phyloP scores from a whole-genome alignment of 1,140 invertebrate species.

The Stegodyphus dumicola region DNA sequence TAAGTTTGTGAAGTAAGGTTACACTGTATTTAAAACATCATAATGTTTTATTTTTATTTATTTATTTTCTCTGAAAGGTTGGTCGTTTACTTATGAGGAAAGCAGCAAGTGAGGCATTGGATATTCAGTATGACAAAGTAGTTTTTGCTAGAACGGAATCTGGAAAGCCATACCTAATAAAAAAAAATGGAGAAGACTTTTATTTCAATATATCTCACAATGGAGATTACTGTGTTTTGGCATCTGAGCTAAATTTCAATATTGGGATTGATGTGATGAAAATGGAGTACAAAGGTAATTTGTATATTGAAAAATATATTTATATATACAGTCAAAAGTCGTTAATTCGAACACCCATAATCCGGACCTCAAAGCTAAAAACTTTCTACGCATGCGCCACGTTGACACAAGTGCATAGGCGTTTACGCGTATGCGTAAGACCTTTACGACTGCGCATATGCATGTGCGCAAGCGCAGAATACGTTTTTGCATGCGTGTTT shows the following conservation, averaged over 20 bases:
- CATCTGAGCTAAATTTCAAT: constrained; percentile 72
- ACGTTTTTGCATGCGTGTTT: no score
- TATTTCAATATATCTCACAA: constrained; percentile 95
- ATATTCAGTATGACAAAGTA: constrained; percentile 77
- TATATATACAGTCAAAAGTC: no score
- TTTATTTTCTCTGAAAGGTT: constrained; percentile 69
- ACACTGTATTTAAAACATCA: no score
- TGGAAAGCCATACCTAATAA: constrained; percentile 38
- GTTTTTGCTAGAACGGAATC: constrained; percentile 68
- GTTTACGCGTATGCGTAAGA: no score
- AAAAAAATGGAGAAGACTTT: constrained; percentile 60
- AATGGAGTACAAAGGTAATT: constrained; percentile 67
- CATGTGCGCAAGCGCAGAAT: no score
- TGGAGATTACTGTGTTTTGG: constrained; percentile 85
- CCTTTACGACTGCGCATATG: no score
- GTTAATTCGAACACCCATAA: no score
- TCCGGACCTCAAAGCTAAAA: no score
- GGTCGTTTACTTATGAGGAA: constrained; percentile 88
- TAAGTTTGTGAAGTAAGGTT: no score
- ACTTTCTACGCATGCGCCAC: no score
- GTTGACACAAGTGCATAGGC: no score
- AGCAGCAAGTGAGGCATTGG: constrained; percentile 75
- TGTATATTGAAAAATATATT: constrained; percentile 64
- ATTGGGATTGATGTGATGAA: constrained; percentile 73
- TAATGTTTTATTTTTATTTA: no score